Base-by-base conservation (phyloP, 2,797 vertebrate species). In the Gephyroberyx darwinii region DNA sequence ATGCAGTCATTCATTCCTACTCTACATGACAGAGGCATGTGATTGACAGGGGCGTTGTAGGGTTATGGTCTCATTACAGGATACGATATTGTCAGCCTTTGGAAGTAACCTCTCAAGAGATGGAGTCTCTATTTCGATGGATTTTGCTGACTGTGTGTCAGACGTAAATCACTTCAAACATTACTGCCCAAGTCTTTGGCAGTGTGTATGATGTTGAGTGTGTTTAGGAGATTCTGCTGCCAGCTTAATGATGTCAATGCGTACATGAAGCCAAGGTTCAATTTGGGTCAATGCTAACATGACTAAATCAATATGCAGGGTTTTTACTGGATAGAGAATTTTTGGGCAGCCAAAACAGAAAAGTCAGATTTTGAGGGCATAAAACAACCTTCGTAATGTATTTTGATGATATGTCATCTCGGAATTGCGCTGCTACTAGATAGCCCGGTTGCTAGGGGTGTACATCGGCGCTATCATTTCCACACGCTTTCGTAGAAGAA, bases 121-220 rank as follows among this genome's bases (percentile, higher is more conserved):
- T 82, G 10, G 45, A 75, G 71, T 65, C 13, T 54, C 78, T 47
- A 47, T 70, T 68, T 55, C 56, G 59, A 51, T 31, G 41, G 54
- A 78, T 81, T 87, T 71, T 83, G 83, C 84, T 82, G 87, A 90
- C 71, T 50, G 61, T 6, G 61, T 37, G 33, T 52, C n/a, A 33
- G 16, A 69, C 47, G 69, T 84, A 83, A 90, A 88, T 83, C 79
- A 72, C 67, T 78, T 67, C 16, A 60, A 75, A 78, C 47, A 72
- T 50, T 53, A 13, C 58, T 31, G 60, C 60, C 41, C 31, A 6
- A 8, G 13, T 61, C 73, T 78, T 35, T 58, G 65, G 71, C 68
- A 55, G 1, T 55, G 47, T 61, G 76, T 77, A 75, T 16, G 26
- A 69, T 17, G 63, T 26, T 13, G 6, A 0, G 30, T 4, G 20